A percentile compares a stretch with the other conserved stretches of the same genome.
Conservation (phyloP, 2,888 invertebrate genomes). For the Unio delphinus region DNA sequence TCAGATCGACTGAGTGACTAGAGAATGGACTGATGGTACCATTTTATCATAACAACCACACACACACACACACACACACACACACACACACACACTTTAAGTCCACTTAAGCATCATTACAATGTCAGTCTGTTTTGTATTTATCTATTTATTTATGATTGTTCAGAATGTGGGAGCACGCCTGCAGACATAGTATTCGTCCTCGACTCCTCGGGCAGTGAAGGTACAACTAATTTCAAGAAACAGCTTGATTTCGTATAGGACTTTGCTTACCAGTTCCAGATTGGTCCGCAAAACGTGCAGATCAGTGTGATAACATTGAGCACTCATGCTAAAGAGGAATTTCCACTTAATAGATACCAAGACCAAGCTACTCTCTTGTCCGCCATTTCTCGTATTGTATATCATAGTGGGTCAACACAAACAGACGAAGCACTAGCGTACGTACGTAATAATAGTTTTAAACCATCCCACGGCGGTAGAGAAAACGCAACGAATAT, state of each 20-base stretch:
- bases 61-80: no score
- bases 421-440: slow-evolving; percentile 8
- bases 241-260: slow-evolving; percentile 10
- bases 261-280: slow-evolving; percentile 11
- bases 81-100: no score
- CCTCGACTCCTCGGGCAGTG: slow-evolving; percentile 12
- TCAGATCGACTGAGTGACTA: no score
- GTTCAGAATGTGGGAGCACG: slow-evolving; percentile 9
- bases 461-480: neutral
- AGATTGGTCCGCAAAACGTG: slow-evolving; percentile 10
- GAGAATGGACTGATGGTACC: no score
- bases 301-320: slow-evolving; percentile 8
- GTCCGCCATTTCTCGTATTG: slow-evolving; percentile 5
- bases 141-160: no score
- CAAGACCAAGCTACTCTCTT: slow-evolving; percentile 1
- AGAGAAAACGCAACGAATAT: slow-evolving; percentile 26
- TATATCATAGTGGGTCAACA: slow-evolving; percentile 6
- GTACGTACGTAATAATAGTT: slow-evolving; percentile 9
- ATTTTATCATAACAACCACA: no score
- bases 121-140: no score
- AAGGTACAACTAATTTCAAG: slow-evolving; percentile 6
- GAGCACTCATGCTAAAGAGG: neutral
- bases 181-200: slow-evolving; percentile 13
- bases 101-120: no score
- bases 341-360: slow-evolving; percentile 11